Evolutionary conservation across 2,113 vertebrate genomes (phyloP).

Genomic region (Rousettus leschenaultii): DNA sequence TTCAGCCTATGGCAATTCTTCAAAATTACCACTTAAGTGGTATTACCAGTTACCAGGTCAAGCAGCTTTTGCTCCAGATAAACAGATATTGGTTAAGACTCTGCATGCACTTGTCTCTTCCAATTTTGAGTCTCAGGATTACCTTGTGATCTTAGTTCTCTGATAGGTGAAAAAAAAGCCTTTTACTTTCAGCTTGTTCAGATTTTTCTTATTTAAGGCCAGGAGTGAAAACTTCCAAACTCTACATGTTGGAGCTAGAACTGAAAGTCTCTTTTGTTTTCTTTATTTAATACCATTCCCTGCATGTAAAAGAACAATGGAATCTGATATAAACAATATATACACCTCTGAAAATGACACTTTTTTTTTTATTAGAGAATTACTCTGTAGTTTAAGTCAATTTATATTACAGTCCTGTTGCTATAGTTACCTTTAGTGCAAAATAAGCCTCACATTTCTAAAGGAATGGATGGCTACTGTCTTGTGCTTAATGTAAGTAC

Average conservation of each 20-base stretch:
- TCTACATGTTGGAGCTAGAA: neutral
- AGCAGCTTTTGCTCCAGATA: neutral
- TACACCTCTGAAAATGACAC: neutral
- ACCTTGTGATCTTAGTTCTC: neutral
- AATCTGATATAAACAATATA: neutral
- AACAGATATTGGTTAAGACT: neutral
- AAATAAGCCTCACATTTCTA: neutral
- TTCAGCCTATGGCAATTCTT: neutral
- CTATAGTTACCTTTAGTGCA: neutral
- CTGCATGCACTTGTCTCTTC: neutral
- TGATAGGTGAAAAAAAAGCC: neutral
- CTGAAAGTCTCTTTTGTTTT: neutral
- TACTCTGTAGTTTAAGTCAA: neutral
- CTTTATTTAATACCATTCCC: neutral
- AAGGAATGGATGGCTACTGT: neutral
- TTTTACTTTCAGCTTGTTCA: neutral
- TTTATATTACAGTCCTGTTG: neutral
- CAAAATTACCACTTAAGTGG: neutral
- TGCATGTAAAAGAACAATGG: neutral
- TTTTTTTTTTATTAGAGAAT: rapidly evolving
- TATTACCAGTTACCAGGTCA: neutral
- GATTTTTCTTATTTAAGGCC: neutral
- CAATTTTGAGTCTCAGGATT: neutral
- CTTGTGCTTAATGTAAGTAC: neutral
- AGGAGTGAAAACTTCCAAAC: neutral